phyloP scores from a whole-genome alignment of 2,113 vertebrate genomes.

The Xyrauchen texanus region DNA sequence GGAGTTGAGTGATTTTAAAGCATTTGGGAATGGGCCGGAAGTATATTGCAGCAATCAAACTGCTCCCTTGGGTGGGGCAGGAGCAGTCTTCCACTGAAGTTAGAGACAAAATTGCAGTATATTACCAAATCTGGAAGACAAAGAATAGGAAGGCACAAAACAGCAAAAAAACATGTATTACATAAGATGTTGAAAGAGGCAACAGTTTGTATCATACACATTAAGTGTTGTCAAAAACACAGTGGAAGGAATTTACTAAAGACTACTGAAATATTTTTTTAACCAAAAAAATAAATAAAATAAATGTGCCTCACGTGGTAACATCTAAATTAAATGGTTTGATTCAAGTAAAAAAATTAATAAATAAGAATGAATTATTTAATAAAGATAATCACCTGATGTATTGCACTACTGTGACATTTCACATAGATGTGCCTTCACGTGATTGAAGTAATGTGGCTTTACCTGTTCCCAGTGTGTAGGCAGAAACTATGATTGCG shows the following conservation, averaged over 20 bases:
- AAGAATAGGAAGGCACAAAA: not conserved
- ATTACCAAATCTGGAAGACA: constrained; percentile 26
- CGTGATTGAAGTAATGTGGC: not conserved
- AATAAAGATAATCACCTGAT: too few relatives aligned
- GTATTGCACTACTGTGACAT: too few relatives aligned
- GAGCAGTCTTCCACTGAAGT: not conserved
- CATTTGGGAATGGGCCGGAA: constrained; percentile 42
- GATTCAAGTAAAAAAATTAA: too few relatives aligned
- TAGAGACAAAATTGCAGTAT: not conserved
- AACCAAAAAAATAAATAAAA: too few relatives aligned
- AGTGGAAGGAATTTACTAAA: not conserved
- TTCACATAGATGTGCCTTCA: not conserved
- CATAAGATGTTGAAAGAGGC: not conserved
- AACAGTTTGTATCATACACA: not conserved
- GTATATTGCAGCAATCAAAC: constrained; percentile 61
- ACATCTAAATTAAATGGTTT: too few relatives aligned
- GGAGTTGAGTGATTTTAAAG: constrained; percentile 27
- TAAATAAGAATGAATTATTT: too few relatives aligned
- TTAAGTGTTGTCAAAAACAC: not conserved
- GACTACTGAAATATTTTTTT: too few relatives aligned
- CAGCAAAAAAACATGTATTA: not conserved
- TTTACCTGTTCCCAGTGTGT: constrained; percentile 1
- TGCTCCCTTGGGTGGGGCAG: constrained; percentile 39
- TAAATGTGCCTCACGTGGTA: too few relatives aligned
- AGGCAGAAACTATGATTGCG: constrained; percentile 1